Conservation (phyloP, 1,140 invertebrate genomes). For the Papilio aristodemus region DNA sequence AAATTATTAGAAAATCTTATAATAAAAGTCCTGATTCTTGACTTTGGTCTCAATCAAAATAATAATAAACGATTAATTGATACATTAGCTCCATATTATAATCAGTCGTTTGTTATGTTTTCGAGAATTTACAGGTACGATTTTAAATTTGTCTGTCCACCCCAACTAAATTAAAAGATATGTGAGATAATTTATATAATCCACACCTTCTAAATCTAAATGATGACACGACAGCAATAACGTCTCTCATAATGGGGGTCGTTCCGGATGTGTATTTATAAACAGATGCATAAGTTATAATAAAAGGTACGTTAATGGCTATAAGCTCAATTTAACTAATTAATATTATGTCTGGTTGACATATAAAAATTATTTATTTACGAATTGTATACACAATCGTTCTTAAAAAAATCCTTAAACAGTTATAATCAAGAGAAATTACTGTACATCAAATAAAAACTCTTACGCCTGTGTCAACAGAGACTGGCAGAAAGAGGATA, state of each 20-base stretch:
- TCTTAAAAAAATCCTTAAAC: too few relatives aligned
- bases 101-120: too few relatives aligned
- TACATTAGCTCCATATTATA: too few relatives aligned
- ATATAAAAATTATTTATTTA: constrained; percentile 6
- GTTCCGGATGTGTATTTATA: background rate
- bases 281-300: background rate
- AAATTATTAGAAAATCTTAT: too few relatives aligned
- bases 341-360: background rate
- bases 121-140: background rate
- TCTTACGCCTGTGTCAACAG: too few relatives aligned
- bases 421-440: too few relatives aligned
- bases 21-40: too few relatives aligned
- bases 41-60: too few relatives aligned
- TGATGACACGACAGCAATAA: background rate
- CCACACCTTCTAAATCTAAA: background rate
- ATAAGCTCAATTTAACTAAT: constrained; percentile 3
- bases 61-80: too few relatives aligned
- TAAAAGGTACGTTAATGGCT: background rate
- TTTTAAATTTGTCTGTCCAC: background rate
- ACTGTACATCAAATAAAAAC: too few relatives aligned
- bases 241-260: background rate
- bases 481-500: too few relatives aligned
- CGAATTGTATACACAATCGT: background rate
- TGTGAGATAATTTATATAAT: background rate
- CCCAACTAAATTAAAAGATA: background rate